Base-by-base conservation (phyloP, 2,797 vertebrate genomes). In the Sebastes nivosus region DNA sequence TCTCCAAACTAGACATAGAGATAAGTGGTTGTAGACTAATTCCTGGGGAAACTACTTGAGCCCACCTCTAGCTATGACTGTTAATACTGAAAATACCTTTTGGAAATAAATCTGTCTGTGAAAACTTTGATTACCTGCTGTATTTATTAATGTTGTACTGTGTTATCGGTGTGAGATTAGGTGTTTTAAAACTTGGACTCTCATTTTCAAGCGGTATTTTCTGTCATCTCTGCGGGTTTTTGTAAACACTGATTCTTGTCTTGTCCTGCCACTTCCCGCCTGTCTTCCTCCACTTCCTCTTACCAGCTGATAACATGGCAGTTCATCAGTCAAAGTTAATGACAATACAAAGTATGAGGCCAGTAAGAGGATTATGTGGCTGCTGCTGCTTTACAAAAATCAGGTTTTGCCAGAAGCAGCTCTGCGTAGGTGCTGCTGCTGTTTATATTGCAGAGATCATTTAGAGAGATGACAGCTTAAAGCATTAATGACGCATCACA, bases 291-390 rank as follows among this genome's bases (percentile, higher is more conserved):
- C 32, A 11, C 75, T 72, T 83, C 75, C 70, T 14, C 36, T 36
- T 36, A 22, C 57, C 46, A 38, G 54, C 65, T 90, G 79, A 82
- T 72, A 77, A 57, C 78, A 42, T 4, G 34, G n/a, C 32, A 60
- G 27, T 59, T 75, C 11, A 61, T 13, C 7, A 7, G 11, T 69
- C 2, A 4, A 60, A 42, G 24, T 30, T 77, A 46, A 70, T 65
- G 46, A 22, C 81, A 67, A 65, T 38, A 52, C 60, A 70, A 72
- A 74, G 74, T 71, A 25, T 75, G 72, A 80, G 59, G 34, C 71
- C 29, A 25, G 42, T 84, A 79, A 80, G 82, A 84, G 66, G 84
- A 74, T 82, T 87, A 81, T 32, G 9, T 27, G n/a, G n/a, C 27
- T 30, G 60, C 34, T 30, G 60, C 34, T 66, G 73, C 60, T 75